A percentile compares a stretch with the other conserved stretches of the same genome.
Evolutionary conservation across 2,888 invertebrate genomes (phyloP).

Genomic region (Acleris emargana): DNA sequence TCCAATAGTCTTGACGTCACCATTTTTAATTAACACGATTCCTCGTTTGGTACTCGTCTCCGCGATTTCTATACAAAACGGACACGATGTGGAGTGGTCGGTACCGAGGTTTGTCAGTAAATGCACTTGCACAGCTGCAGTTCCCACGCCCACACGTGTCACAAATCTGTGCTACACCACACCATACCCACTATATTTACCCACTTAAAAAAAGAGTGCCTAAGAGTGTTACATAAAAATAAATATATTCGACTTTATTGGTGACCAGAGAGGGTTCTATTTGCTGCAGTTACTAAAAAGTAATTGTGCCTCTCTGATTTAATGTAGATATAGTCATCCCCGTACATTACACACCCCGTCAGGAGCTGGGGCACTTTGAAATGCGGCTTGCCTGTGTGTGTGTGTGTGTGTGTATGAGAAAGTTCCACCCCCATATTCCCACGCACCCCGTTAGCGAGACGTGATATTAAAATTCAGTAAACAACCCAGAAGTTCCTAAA

Average conservation of each 20-base stretch:
- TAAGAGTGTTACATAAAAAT: too few species aligned
- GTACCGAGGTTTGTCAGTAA: not conserved
- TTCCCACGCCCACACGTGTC: slow-evolving; percentile 67
- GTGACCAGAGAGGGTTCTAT: too few species aligned
- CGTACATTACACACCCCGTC: slow-evolving; percentile 4
- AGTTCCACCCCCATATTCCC: slow-evolving; percentile 63
- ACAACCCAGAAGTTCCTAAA: slow-evolving; percentile 22
- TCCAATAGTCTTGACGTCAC: too few species aligned
- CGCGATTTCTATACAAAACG: too few species aligned
- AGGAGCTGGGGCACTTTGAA: slow-evolving; percentile 43
- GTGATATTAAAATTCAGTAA: slow-evolving; percentile 35
- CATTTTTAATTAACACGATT: too few species aligned
- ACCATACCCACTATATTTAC: slow-evolving; percentile 13
- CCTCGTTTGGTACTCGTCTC: too few species aligned
- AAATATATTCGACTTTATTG: too few species aligned
- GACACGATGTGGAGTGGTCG: too few species aligned
- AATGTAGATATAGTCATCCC: too few species aligned
- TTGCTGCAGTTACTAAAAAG: too few species aligned
- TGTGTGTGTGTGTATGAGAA: slow-evolving; percentile 60
- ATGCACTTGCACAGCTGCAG: slow-evolving; percentile 30
- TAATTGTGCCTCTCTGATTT: too few species aligned
- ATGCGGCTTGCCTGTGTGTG: slow-evolving; percentile 51
- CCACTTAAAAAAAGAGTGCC: not conserved
- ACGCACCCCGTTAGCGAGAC: slow-evolving; percentile 52
- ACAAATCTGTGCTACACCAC: slow-evolving; percentile 51